Conservation (phyloP, 2,113 vertebrate species). For the Ardeotis arabs region DNA sequence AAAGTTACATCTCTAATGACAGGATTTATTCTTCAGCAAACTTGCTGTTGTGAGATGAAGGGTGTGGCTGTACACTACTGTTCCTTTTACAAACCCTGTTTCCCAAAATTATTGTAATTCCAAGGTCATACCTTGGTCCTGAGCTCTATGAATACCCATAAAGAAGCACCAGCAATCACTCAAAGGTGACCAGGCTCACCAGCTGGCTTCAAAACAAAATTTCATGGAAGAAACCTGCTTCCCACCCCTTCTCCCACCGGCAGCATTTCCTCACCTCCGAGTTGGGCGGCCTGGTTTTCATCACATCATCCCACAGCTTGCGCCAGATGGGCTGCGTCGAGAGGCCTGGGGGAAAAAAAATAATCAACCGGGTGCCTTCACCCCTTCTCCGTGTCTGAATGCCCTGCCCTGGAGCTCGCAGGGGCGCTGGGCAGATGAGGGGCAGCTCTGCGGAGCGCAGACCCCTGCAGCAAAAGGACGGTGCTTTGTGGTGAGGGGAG, state of each 20-base stretch:
- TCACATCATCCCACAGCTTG: conserved; percentile 79
- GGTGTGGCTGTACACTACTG: neutral
- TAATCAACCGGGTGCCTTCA: fast-evolving
- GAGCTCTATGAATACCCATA: fast-evolving
- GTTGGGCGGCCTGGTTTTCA: conserved; percentile 78
- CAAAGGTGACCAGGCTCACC: neutral
- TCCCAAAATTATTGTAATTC: neutral
- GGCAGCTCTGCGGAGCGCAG: fast-evolving
- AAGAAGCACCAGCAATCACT: fast-evolving
- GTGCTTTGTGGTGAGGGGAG: fast-evolving
- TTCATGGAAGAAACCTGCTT: fast-evolving
- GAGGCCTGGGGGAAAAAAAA: conserved; percentile 73
- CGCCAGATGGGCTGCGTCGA: conserved; percentile 85
- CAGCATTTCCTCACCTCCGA: conserved; percentile 74
- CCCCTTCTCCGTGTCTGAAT: neutral
- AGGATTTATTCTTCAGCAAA: neutral
- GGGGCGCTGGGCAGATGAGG: fast-evolving
- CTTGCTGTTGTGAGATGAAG: neutral
- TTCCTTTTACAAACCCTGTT: neutral
- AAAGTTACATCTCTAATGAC: neutral
- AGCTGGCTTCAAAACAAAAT: neutral
- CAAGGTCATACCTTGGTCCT: fast-evolving
- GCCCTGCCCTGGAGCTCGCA: fast-evolving
- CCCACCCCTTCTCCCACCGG: neutral
- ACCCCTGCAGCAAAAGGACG: neutral